These are phyloP conservation scores for Campylomormyrus tamandua DNA, from an alignment of 2,113 vertebrate genomes.

Conservation along the genomic window DNA sequence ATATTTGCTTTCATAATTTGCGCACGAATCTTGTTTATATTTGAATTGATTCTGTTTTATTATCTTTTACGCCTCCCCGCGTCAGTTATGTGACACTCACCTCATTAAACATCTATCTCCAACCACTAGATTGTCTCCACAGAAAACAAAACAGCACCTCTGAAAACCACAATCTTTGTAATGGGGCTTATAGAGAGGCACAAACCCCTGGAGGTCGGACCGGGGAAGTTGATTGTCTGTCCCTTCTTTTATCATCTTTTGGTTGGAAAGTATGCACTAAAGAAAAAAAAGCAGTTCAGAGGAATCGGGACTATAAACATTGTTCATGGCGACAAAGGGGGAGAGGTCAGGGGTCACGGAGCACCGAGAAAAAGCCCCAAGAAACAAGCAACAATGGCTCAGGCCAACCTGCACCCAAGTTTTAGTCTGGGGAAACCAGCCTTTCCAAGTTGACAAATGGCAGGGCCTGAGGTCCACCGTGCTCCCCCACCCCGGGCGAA, in stretches of 20 bases:
- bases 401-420: slow-evolving; percentile 27
- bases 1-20: slow-evolving; percentile 8
- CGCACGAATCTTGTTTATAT: neutral
- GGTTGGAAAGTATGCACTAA: slow-evolving; percentile 48
- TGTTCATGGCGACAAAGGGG: slow-evolving; percentile 37
- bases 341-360: slow-evolving; percentile 42
- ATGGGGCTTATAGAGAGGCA: slow-evolving; percentile 24
- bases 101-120: slow-evolving; percentile 19
- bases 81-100: slow-evolving; percentile 14
- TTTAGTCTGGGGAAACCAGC: slow-evolving; percentile 27
- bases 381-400: slow-evolving; percentile 41
- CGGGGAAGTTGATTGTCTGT: slow-evolving; percentile 34
- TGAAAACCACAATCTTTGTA: slow-evolving; percentile 23
- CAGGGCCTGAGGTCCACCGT: slow-evolving; percentile 32
- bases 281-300: slow-evolving; percentile 42
- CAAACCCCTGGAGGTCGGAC: slow-evolving; percentile 29
- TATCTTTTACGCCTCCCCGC: neutral
- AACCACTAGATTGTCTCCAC: neutral
- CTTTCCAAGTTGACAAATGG: slow-evolving; percentile 40
- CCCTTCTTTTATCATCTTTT: slow-evolving; percentile 45
- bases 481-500: slow-evolving; percentile 28
- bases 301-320: slow-evolving; percentile 45
- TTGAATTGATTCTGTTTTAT: neutral
- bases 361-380: slow-evolving; percentile 36
- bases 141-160: neutral